Evolutionary conservation across 1,140 invertebrate species (phyloP), one percentile per base, ranked within the genome.

Genomic region (Ceratitis capitata): DNA sequence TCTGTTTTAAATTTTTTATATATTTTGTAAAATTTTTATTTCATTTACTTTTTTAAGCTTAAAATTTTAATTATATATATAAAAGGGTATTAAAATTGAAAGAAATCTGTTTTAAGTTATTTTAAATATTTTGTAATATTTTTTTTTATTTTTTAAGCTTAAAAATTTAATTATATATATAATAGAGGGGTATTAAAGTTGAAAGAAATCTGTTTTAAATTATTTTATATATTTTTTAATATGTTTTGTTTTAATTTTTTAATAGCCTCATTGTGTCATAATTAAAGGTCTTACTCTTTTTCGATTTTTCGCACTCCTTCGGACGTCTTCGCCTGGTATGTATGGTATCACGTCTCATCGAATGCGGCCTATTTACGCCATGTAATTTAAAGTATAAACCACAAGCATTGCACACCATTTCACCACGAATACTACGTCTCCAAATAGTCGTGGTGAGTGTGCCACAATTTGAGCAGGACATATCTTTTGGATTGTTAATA

Each of bases 261-360:
- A 51, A 51, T n/a, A n/a, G 3, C 49, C 16, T 0, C 4, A 23
- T 58, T 1, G 2, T 19, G n/a, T 19, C n/a, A 35, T 12, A 84
- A 47, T 64, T 64, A 6, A 58, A 87, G 84, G 87, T 84, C 89
- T 90, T 92, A 88, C 93, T 89, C 47, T 93, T 89, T 83, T 93
- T 92, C 45, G 93, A 93, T 84, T 90, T 92, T 88, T 93, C 94
- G 88, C 94, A 94, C 87, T 95, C 94, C 88, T 96, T 95, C 4
- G 97, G 97, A 89, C 98, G 95, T 88, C 98, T 94, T 92, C 98
- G 97, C 86, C 98, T 93, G 23, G 98, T 99, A 92, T 99, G 98
- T 91, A 99, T 99, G 10, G 97, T 98, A 90, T 99, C 98, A 89
- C 98, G 97, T 88, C 98, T 94, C 98, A 99, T 99, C 39, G 98